Conservation (phyloP, 2,797 vertebrate species). For the Taeniopygia guttata region DNA sequence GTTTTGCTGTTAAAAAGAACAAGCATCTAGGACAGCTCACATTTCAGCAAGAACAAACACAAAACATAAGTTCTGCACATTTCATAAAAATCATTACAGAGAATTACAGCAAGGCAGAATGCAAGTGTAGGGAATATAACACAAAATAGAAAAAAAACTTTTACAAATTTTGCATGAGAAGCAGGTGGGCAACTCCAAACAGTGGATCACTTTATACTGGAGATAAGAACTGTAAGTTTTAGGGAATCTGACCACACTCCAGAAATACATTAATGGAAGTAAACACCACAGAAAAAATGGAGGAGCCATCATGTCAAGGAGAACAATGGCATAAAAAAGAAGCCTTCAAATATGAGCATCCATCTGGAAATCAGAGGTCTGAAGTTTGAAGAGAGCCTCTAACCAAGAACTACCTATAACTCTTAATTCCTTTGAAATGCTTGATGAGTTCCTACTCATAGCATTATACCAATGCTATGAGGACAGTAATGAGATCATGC, state of each 20-base stretch:
- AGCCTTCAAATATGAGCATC: neutral
- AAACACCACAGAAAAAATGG: neutral
- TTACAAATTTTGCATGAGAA: neutral
- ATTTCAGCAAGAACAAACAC: slow-evolving; percentile 19
- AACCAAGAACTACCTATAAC: neutral
- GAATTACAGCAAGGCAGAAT: neutral
- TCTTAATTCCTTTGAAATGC: neutral
- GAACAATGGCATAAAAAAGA: neutral
- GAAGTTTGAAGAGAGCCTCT: neutral
- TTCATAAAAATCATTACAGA: neutral
- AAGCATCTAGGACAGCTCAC: slow-evolving; percentile 28
- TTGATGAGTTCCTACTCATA: neutral
- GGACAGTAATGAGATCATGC: neutral
- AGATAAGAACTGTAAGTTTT: neutral
- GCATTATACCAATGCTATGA: neutral
- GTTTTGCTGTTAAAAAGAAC: slow-evolving; percentile 47
- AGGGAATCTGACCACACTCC: neutral
- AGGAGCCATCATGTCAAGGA: neutral
- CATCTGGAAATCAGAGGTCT: neutral
- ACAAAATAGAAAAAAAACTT: neutral
- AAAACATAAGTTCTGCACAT: neutral
- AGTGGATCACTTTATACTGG: neutral
- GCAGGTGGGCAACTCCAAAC: neutral
- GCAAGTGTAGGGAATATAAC: neutral
- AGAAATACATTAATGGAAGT: neutral